phyloP scores from a whole-genome alignment of 2,113 vertebrate genomes.

The Aegotheles bennettii region DNA sequence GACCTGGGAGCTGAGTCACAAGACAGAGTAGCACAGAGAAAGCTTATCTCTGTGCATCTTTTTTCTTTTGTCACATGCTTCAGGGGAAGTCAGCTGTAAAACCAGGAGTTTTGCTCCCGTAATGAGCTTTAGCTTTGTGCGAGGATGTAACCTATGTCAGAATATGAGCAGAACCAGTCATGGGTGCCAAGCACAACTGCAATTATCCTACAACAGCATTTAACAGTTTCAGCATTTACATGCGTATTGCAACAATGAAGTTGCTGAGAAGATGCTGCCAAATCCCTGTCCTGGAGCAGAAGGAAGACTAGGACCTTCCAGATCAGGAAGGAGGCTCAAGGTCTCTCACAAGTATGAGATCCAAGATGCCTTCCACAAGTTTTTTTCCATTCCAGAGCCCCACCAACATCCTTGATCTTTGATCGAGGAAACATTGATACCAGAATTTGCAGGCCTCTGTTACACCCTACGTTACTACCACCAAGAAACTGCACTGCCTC shows the following conservation, averaged over 20 bases:
- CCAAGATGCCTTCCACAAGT: background rate
- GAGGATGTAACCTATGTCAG: background rate
- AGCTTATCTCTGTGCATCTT: background rate
- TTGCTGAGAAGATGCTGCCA: background rate
- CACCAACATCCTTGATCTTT: background rate
- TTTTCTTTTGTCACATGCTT: slow-evolving; percentile 27
- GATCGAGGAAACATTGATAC: background rate
- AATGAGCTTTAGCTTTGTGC: background rate
- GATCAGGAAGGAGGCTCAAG: background rate
- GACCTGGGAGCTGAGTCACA: slow-evolving; percentile 14
- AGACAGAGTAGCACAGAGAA: background rate
- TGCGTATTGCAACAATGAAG: background rate
- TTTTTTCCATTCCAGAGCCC: background rate
- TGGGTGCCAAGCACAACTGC: background rate
- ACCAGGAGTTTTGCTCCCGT: background rate
- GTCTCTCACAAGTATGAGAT: background rate
- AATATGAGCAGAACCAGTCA: background rate
- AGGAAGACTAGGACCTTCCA: background rate
- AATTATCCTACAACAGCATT: background rate
- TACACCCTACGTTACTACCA: background rate
- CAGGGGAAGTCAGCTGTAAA: slow-evolving; percentile 35
- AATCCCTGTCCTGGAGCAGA: background rate
- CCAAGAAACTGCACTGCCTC: background rate
- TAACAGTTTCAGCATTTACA: background rate
- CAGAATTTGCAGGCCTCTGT: accelerated